phyloP scores from a whole-genome alignment of 2,113 vertebrate species.

The Cardinalis cardinalis region DNA sequence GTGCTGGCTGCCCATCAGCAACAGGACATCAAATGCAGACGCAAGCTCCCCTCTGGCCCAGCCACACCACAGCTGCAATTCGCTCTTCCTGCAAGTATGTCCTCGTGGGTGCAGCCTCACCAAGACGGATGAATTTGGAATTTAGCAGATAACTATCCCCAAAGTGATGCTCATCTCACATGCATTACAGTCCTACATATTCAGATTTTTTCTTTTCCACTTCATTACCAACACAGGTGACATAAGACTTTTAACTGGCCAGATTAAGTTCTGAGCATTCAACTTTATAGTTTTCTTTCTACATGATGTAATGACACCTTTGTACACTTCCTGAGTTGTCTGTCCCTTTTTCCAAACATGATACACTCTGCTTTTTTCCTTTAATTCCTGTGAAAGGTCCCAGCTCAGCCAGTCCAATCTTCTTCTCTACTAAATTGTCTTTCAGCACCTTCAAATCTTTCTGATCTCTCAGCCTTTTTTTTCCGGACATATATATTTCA shows the following conservation, averaged over 20 bases:
- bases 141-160: not conserved
- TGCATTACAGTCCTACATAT: not conserved
- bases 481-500: not conserved
- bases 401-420: not conserved
- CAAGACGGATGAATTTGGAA: fast-evolving
- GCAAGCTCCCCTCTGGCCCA: not conserved
- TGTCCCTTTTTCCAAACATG: not conserved
- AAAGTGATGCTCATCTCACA: not conserved
- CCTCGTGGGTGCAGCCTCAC: not conserved
- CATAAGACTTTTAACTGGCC: not conserved
- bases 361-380: not conserved
- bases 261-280: too few species aligned
- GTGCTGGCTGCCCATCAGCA: not conserved
- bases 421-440: not conserved
- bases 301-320: not conserved
- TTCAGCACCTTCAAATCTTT: not conserved
- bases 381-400: not conserved
- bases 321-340: not conserved
- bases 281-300: not conserved
- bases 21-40: not conserved
- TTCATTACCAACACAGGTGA: not conserved
- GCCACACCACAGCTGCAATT: not conserved
- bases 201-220: not conserved
- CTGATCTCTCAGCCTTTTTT: not conserved
- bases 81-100: fast-evolving